Percentiles rank a stretch among this genome's conserved stretches.
phyloP scores from a whole-genome alignment of 2,888 invertebrate species.

The Apamea epomidion region DNA sequence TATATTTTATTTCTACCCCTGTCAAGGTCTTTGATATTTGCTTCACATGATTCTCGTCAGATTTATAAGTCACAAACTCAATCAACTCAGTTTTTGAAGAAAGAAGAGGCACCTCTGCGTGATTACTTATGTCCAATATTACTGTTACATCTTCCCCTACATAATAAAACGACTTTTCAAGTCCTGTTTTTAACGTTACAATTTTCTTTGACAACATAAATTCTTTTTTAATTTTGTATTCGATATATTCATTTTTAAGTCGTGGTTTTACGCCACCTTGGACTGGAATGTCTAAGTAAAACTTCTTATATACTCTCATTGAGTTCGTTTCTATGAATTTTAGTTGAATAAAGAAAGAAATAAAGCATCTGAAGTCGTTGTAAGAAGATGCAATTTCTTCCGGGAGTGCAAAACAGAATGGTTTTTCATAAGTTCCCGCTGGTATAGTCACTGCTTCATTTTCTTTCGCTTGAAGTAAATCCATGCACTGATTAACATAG shows the following conservation, averaged over 20 bases:
- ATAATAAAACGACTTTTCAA: background rate
- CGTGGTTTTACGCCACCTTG: background rate
- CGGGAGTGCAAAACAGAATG: constrained; percentile 17
- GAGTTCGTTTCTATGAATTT: background rate
- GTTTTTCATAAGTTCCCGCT: background rate
- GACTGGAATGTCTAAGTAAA: background rate
- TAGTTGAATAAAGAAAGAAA: constrained; percentile 10
- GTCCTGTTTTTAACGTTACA: background rate
- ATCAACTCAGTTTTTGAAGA: constrained; percentile 3
- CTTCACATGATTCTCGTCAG: background rate
- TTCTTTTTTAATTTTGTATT: background rate
- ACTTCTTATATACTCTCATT: background rate
- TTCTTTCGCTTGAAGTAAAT: background rate
- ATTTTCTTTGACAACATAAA: background rate
- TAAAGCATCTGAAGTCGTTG: constrained; percentile 10
- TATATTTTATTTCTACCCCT: background rate
- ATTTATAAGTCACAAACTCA: background rate
- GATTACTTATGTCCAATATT: background rate
- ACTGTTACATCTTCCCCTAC: background rate
- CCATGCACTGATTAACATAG: background rate
- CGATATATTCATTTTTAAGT: background rate
- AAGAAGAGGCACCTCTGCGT: background rate
- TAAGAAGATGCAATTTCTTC: constrained; percentile 34
- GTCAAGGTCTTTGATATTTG: too few species aligned
- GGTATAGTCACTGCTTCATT: background rate